Conservation (phyloP, 2,113 vertebrate genomes). For the Strix uralensis region DNA sequence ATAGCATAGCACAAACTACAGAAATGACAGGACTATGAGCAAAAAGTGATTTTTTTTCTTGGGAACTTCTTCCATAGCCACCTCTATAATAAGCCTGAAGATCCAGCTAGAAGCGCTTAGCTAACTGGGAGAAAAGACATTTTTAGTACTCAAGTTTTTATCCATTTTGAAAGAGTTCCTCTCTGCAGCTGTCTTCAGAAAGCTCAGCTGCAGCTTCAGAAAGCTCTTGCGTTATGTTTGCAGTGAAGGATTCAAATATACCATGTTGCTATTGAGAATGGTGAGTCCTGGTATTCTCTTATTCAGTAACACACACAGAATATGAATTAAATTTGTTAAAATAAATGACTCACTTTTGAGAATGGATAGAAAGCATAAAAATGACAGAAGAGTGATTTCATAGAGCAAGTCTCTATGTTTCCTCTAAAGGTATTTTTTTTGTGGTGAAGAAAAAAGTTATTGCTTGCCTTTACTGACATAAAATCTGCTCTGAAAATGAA, state of each 20-base stretch:
- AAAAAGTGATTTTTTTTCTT: not conserved
- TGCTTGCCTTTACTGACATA: not conserved
- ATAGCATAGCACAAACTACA: not conserved
- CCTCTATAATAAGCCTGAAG: not conserved
- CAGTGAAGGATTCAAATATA: not conserved
- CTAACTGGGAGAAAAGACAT: not conserved
- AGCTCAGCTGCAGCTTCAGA: not conserved
- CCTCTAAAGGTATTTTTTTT: not conserved
- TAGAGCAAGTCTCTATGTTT: not conserved
- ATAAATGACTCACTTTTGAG: not conserved
- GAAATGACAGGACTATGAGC: not conserved
- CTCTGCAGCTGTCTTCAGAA: not conserved
- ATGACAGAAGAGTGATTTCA: not conserved
- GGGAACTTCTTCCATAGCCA: not conserved
- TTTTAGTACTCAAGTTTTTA: not conserved
- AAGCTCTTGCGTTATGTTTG: not conserved
- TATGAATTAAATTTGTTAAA: not conserved
- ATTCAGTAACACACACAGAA: not conserved
- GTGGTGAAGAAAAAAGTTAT: not conserved
- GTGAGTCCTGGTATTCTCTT: not conserved
- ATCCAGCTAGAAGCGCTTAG: not conserved
- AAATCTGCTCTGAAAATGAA: constrained; percentile 16
- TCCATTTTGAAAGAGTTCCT: not conserved
- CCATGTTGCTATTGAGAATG: not conserved
- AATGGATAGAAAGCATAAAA: not conserved